Evolutionary conservation across 2,113 vertebrate genomes (phyloP), one percentile per base, ranked within the genome.

Genomic region (Aspiorhynchus laticeps): DNA sequence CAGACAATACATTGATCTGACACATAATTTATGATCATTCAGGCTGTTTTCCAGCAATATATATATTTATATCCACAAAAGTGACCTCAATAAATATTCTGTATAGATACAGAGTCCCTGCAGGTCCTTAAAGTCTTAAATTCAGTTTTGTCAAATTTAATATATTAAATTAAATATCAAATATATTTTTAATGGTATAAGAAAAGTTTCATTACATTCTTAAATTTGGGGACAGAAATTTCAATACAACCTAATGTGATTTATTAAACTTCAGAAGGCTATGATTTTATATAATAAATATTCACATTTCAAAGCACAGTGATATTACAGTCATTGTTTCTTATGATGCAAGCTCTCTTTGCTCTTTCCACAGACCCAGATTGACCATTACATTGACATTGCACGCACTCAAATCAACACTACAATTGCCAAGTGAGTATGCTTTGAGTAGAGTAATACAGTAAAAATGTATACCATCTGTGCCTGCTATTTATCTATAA

Each of bases 311-410:
- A 59, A 59, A 26, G 0, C 41, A 76, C 41, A 26, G 12, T 28
- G 7, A 26, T 77, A 7, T 80, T 80, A 36, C 7, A 33, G 0
- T 59, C 36, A 24, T 59, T 38, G 31, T 46, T 48, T 76, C 12
- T 43, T 43, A 48, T 77, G 41, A 77, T 6, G 10, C 9, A 48
- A 11, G n/a, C 38, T 67, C 38, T n/a, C 26, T 67, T 31, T 71
- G 9, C 2, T 56, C 12, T 90, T 84, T 73, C 76, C 86, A 14
- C 93, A 97, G 97, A 96, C 96, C n/a, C 96, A 97, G 94, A 97
- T 98, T 48, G 97, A 98, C 90, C 96, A 95, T 78, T 98, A 97
- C 87, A 93, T 97, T 15, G 95, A 95, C 69, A 83, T 97, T 7
- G 94, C 78, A 41, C 96, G 95, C 7, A 95, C 95, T 69, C 97